Evolutionary conservation across 2,797 vertebrate genomes (phyloP), one percentile per base, ranked within the genome.

Genomic region (Arremon aurantiirostris): DNA sequence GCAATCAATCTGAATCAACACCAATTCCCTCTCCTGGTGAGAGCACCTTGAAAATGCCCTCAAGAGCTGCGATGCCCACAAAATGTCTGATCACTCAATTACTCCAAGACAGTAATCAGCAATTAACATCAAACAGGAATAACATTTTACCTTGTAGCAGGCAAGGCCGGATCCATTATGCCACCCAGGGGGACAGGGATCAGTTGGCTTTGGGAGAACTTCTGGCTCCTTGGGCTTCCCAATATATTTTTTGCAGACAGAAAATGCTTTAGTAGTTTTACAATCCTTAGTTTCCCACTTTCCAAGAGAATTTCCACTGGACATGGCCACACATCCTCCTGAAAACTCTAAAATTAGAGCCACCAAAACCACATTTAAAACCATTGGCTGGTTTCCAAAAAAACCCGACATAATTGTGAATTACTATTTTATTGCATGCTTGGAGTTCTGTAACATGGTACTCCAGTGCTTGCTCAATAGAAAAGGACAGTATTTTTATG

Each of bases 211-310:
- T 1, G 98, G 98, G 34, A 97, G 89, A 19, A 97, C 97, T 80
- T 98, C 97, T 42, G 98, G 95, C 13, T 97, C 93, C 76, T 97
- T 89, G 50, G 94, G 81, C 22, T 91, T 94, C 52, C 83, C 73
- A 5, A 98, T 97, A 13, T 98, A 97, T 61, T 55, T 98, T 97
- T 98, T 99, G 96, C 99, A 99, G 93, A 99, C 94, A 70, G 99
- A 98, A 69, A 98, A 98, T 1, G 99, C 99, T 97, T 97, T 98
- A 96, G 99, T 99, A 26, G 72, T 57, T 78, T 96, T 98, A 78
- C 99, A 99, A 93, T 99, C 98, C 96, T 98, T 98, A 76, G 98
- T 98, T 82, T 98, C 98, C 99, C 99, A 99, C 80, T 96, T 98
- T 86, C 99, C 99, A 90, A 99, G 87, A 55, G 98, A 97, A 80